Base-by-base conservation (phyloP, 2,797 vertebrate genomes). In the Liparis tanakae region DNA sequence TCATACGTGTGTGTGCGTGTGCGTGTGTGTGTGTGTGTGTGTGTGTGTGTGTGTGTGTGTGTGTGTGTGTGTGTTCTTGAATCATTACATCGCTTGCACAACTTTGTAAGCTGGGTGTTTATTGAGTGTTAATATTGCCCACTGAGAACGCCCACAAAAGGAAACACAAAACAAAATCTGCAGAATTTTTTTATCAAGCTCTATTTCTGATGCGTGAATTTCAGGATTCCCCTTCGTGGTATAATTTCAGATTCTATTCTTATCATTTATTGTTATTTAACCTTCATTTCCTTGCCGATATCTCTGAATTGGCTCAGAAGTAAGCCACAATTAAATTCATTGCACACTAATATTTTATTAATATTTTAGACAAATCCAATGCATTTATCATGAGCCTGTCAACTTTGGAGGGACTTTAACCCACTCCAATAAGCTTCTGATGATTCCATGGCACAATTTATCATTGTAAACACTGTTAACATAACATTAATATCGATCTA, bases 311-410 rank as follows among this genome's bases (percentile, higher is more conserved):
- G 39, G n/a, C 44, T 83, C 70, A 63, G 84, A 87, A 84, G 65
- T 61, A 71, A 87, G 59, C 61, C 74, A 77, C 65, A 81, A 67
- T 81, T 85, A 79, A 75, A 93, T 89, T 87, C 77, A 88, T 83
- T 83, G 69, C 87, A 70, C 85, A 87, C 92, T 92, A 87, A 87
- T 81, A 82, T 90, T 89, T 91, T 81, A 93, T 92, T 77, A 91
- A 91, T 91, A 89, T 89, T 93, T 92, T 77, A 91, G 20, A 91
- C 71, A 76, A 86, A 89, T 83, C 73, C 43, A 82, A 89, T 92
- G 84, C 83, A 92, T 94, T 93, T 90, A 86, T 90, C 81, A 90
- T 81, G 78, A 92, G 85, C 69, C 76, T 89, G 82, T 74, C 87
- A 89, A 89, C 89, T 88, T 88, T 60, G 58, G 73, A 79, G 64